Conservation (phyloP, 2,113 vertebrate species). For the Lophochroa leadbeateri region DNA sequence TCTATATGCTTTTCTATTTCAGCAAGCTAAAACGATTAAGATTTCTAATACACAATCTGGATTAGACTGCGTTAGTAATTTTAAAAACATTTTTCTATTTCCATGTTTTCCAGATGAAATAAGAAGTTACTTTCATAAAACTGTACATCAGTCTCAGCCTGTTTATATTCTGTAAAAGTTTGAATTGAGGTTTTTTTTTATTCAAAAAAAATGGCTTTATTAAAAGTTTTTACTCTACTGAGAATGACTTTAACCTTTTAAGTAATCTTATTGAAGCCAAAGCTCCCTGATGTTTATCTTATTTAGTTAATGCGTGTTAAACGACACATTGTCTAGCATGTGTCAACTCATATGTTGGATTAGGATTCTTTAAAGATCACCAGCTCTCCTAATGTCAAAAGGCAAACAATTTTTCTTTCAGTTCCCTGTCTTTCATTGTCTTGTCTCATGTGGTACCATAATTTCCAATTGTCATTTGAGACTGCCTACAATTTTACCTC, state of each 20-base stretch:
- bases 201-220: neutral
- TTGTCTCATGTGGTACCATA: neutral
- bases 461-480: neutral
- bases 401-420: neutral
- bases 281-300: constrained; percentile 22
- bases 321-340: neutral
- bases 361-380: neutral
- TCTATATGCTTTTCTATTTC: neutral
- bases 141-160: neutral
- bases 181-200: neutral
- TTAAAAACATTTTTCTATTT: neutral
- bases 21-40: neutral
- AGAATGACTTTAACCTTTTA: constrained; percentile 35
- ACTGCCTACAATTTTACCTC: neutral
- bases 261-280: constrained; percentile 40
- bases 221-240: neutral
- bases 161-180: neutral
- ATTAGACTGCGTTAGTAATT: neutral
- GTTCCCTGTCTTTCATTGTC: neutral
- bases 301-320: constrained; percentile 27
- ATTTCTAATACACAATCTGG: neutral
- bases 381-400: neutral
- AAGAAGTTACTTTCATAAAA: neutral
- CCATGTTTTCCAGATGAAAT: neutral
- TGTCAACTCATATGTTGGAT: neutral